Evolutionary conservation across 2,113 vertebrate genomes (phyloP), one percentile per base, ranked within the genome.

Genomic region (Clarias batrachus): DNA sequence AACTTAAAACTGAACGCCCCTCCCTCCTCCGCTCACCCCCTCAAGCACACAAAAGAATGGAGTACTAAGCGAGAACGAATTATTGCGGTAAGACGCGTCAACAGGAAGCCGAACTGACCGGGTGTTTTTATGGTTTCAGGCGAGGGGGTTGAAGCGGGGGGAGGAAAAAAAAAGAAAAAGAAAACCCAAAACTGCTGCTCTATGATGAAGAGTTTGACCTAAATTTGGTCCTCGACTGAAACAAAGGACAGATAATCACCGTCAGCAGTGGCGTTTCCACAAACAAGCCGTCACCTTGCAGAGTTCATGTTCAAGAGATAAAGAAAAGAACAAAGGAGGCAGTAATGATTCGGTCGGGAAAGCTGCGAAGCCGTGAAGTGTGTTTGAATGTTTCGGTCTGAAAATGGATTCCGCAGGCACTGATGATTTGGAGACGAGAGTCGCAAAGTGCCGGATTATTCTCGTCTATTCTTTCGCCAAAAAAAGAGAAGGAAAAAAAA

Each of bases 51-150:
- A 25, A 27, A 78, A 81, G 73, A 33, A 52, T 54, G 66, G 14
- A 11, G n/a, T 37, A 33, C 66, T 41, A 65, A 25, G 30, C 78
- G 62, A 52, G 23, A 59, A 65, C 1, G 48, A 37, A 54, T 13
- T 84, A 54, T 13, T 84, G 85, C 74, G 70, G 57, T 62, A 9
- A 21, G 19, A 14, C 82, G 81, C n/a, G 41, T 71, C 78, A 88
- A 66, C 68, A 86, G 71, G 70, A 62, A 83, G 37, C 71, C 13
- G 63, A 88, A 54, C 48, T 71, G 57, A 82, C 80, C 60, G 65
- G 11, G 57, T 83, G 88, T 71, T 79, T 89, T 86, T 17, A 37
- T 23, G 3, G 19, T 48, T 48, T 48, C 48, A 48, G 65, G 5
- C 14, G 25, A 21, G 57, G 70, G 33, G 21, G 3, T 12, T 12